These are phyloP conservation scores for Drosophila peninsularis DNA, from an alignment of 2,888 invertebrate genomes.

Conservation along the genomic window DNA sequence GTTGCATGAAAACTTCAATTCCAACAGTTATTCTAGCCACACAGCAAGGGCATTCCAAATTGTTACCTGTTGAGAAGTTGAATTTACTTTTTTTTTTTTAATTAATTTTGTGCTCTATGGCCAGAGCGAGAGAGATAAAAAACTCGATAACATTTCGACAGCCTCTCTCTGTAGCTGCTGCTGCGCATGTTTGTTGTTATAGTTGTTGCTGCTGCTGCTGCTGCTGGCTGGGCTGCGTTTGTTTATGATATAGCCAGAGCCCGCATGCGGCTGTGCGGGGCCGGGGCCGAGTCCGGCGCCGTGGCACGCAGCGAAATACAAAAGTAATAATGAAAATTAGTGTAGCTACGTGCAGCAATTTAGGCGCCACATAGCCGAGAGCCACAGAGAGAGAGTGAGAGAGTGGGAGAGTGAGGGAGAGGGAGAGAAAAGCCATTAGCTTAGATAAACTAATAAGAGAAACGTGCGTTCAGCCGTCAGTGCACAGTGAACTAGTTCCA, in stretches of 20 bases:
- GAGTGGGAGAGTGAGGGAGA: background rate
- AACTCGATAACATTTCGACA: slow-evolving; percentile 59
- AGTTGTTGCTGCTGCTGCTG: slow-evolving; percentile 24
- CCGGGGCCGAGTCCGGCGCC: slow-evolving; percentile 52
- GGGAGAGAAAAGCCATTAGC: slow-evolving; percentile 33
- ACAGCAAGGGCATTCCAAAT: slow-evolving; percentile 1
- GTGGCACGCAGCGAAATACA: slow-evolving; percentile 57
- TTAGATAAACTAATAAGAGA: slow-evolving; percentile 65
- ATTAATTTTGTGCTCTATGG: slow-evolving; percentile 12
- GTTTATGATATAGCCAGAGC: slow-evolving; percentile 63
- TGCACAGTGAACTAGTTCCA: slow-evolving; percentile 1
- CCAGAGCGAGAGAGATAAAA: slow-evolving; percentile 24
- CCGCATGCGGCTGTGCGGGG: slow-evolving; percentile 40
- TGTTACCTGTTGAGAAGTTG: slow-evolving; percentile 10
- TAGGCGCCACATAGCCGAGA: slow-evolving; percentile 65
- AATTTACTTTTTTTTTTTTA: background rate
- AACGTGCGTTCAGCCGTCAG: slow-evolving; percentile 41
- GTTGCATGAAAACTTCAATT: background rate
- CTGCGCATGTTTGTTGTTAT: slow-evolving; percentile 25
- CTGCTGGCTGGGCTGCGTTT: slow-evolving; percentile 43
- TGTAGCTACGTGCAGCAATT: slow-evolving; percentile 73
- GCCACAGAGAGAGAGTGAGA: background rate
- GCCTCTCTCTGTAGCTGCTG: slow-evolving; percentile 26
- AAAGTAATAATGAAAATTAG: slow-evolving; percentile 63
- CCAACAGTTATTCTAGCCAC: background rate